Base-by-base conservation (phyloP, 37 sponge, comb jelly and placozoan genomes). In the Tethya wilhelma region DNA sequence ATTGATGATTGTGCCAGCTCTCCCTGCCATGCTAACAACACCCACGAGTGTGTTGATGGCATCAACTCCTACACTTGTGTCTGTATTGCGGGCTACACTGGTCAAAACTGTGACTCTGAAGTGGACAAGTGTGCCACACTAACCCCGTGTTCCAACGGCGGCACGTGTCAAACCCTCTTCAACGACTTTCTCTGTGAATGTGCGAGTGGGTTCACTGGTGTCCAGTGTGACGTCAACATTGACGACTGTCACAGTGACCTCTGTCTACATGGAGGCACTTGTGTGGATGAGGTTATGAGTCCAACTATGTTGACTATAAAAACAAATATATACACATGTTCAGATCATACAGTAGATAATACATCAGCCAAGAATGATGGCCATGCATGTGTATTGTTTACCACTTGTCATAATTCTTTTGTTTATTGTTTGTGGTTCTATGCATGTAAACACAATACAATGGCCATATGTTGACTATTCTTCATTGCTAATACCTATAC, bases 231-330 rank as follows among this genome's bases (percentile, higher is more conserved):
- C 20, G 20, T 33, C 1, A 39, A 64, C 58, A 67, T 86, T 38
- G 55, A 79, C 44, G 59, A 59, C 14, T 75, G 76, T 56, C 66
- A 57, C 36, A 66, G 67, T 26, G 56, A 56, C 31, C 17, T 84
- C 19, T 82, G 89, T 76, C 66, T 77, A 19, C 41, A 42, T 77
- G 83, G 78, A 55, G 82, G 83, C 23, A 87, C 74, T 1, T 87
- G 75, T 26, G 40, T 55, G 30, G 58, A 79, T 37, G 38, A 66
- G 41, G 81, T 83, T 49, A 14, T 49, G 14, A 49, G 14, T 19
- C 9, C 14, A 49, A 9, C 14, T 9, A 49, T 49, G 53, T 19
- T 49, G 14, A 49, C 9, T n/a, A 23, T 14, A 9, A 49, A 49
- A 9, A 49, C 14, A 49, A 9, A 49, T 14, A 49, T 14, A 49